Percentiles rank a stretch among this genome's conserved stretches.
phyloP scores from a whole-genome alignment of 2,888 invertebrate genomes.

The Coleophora deauratella region DNA sequence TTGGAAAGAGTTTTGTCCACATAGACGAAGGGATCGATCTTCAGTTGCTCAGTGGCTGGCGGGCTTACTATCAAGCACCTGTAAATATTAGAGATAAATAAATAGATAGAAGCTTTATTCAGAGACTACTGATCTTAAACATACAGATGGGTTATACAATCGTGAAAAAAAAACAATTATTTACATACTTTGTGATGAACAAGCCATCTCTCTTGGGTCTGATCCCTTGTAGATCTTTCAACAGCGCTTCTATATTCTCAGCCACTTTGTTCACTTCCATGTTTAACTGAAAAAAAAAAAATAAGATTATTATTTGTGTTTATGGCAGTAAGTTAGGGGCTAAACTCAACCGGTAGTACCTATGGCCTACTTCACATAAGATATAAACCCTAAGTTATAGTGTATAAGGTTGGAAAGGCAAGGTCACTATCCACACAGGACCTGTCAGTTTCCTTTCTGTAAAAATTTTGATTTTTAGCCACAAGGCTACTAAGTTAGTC shows the following conservation, averaged over 20 bases:
- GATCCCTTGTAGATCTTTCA: conserved; percentile 77
- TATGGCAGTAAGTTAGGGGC: background rate
- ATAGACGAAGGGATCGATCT: conserved; percentile 77
- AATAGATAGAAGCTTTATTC: too few species aligned
- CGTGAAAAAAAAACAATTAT: too few species aligned
- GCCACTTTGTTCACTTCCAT: conserved; percentile 82
- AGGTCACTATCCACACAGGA: too few species aligned
- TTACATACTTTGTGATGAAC: conserved; percentile 78
- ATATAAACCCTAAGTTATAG: too few species aligned
- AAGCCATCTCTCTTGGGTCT: conserved; percentile 80
- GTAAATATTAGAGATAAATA: conserved; percentile 15
- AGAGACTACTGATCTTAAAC: too few species aligned
- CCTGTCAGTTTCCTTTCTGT: too few species aligned
- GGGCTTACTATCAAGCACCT: conserved; percentile 78
- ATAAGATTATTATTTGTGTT: background rate
- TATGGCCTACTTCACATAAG: too few species aligned
- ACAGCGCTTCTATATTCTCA: conserved; percentile 79
- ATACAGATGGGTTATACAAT: too few species aligned
- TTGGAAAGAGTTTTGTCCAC: conserved; percentile 50
- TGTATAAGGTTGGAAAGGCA: too few species aligned
- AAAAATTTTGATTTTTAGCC: too few species aligned
- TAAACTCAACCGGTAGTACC: too few species aligned
- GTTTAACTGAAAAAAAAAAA: conserved; percentile 72
- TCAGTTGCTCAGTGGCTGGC: conserved; percentile 79
- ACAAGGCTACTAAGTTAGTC: too few species aligned